Base-by-base conservation (phyloP, 1,140 invertebrate genomes). In the Procambarus clarkii region DNA sequence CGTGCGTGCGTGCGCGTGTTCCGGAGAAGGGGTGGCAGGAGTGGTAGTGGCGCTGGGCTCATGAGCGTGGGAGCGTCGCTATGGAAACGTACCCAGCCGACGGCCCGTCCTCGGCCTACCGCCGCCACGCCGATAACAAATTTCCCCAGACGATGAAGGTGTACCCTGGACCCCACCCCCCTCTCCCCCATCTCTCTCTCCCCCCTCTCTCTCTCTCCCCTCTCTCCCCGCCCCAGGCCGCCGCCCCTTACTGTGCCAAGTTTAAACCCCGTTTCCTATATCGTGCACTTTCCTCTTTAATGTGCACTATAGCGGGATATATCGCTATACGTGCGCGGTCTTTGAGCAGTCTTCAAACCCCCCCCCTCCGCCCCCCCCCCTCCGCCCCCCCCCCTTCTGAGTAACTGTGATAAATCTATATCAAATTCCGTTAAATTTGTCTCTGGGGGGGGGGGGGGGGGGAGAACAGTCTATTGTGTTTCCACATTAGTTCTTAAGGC, bases 61-160 rank as follows among this genome's bases (percentile, higher is more conserved):
- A 50, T 21, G 86, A 88, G 86, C 77, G 86, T 88, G 86, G 77
- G 86, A 88, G 86, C 86, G 86, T 88, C 45, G 77, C 86, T 69
- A 88, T 88, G 86, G 86, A 88, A 88, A 88, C 86, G 86, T 88
- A 88, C 86, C 86, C 86, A 69, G 86, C 54, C 69, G 86, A 88
- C 77, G 85, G 54, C 58, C 78, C 54, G 77, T 88, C 64, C 86
- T 88, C 86, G 86, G 86, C 86, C 86, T 88, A 88, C 86, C 86
- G 86, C 77, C 8, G 13, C n/a, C 74, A 11, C 86, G 58, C 77
- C 60, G 86, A 80, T 88, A 88, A 88, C 86, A 88, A 88, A 80
- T 88, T 88, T 78, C 86, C 83, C 71, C 69, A 86, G 83, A 77
- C 64, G 45, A 46, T 15, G n/a, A n/a, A n/a, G 69, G 46, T 34